Conservation (phyloP, 2,888 invertebrate species). For the Leptothorax acervorum region DNA sequence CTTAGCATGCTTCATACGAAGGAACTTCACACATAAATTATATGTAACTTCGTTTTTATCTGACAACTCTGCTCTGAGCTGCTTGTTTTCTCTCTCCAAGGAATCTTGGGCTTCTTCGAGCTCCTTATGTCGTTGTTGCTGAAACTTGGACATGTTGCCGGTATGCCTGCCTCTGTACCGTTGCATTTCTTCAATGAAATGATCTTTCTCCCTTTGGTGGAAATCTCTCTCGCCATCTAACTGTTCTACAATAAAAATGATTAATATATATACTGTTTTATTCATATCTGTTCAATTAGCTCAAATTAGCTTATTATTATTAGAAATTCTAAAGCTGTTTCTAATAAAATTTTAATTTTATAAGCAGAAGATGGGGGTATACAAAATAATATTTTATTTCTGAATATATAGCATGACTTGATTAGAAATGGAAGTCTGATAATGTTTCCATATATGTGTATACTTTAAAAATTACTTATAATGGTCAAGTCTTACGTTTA, state of each 20-base stretch:
- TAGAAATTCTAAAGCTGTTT: neutral
- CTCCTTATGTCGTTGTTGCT: slow-evolving; percentile 64
- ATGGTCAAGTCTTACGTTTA: slow-evolving; percentile 78
- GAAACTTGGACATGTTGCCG: slow-evolving; percentile 63
- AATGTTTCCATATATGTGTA: neutral
- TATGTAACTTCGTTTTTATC: slow-evolving; percentile 75
- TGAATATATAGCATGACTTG: neutral
- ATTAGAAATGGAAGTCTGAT: neutral
- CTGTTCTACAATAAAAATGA: slow-evolving; percentile 83
- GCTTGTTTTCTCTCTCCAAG: slow-evolving; percentile 74
- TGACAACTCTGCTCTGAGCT: slow-evolving; percentile 69
- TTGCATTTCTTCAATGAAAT: slow-evolving; percentile 86
- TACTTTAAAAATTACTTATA: neutral
- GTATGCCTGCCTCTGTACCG: slow-evolving; percentile 80
- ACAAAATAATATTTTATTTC: neutral
- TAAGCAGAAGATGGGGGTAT: neutral
- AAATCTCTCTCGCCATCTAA: slow-evolving; percentile 87
- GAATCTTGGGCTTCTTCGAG: slow-evolving; percentile 65
- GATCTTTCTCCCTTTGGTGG: slow-evolving; percentile 87
- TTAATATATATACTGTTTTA: slow-evolving; percentile 21
- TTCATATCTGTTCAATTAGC: neutral
- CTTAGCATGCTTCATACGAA: slow-evolving; percentile 78
- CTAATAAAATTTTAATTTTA: neutral
- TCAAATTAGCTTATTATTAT: neutral
- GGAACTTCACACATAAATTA: slow-evolving; percentile 78